Evolutionary conservation across 2,888 invertebrate species (phyloP).

Genomic region (Apoda limacodes): DNA sequence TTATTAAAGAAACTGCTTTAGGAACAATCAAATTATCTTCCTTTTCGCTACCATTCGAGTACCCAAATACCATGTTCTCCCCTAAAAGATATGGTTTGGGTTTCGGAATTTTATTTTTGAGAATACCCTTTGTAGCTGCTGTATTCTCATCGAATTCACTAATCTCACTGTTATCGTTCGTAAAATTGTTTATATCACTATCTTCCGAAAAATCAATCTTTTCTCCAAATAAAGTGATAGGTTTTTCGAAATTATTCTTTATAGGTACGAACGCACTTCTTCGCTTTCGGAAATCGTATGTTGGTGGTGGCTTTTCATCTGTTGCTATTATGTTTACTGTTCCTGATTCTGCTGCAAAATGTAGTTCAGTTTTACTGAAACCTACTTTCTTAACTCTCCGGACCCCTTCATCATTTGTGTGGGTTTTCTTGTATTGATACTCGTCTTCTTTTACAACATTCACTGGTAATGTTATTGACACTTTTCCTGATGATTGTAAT

Average conservation of each 20-base stretch:
- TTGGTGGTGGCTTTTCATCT: constrained; percentile 88
- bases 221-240: constrained; percentile 76
- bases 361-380: constrained; percentile 90
- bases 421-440: constrained; percentile 28
- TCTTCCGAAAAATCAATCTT: constrained; percentile 32
- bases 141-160: constrained; percentile 58
- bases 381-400: constrained; percentile 80
- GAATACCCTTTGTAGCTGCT: constrained; percentile 75
- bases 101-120: constrained; percentile 80
- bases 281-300: constrained; percentile 80
- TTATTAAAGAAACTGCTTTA: constrained; percentile 48
- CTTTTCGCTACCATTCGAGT: constrained; percentile 21
- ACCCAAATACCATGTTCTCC: constrained; percentile 69
- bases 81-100: constrained; percentile 81
- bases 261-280: constrained; percentile 66
- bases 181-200: constrained; percentile 24
- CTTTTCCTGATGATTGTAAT: constrained; percentile 50
- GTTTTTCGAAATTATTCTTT: constrained; percentile 52
- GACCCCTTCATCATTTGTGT: constrained; percentile 40
- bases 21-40: constrained; percentile 21
- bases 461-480: constrained; percentile 50
- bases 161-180: constrained; percentile 31
- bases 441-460: constrained; percentile 38
- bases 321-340: constrained; percentile 89
- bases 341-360: constrained; percentile 88